These are phyloP conservation scores for Aspidiotus rigidus DNA, from an alignment of 2,888 invertebrate genomes.

Conservation along the genomic window DNA sequence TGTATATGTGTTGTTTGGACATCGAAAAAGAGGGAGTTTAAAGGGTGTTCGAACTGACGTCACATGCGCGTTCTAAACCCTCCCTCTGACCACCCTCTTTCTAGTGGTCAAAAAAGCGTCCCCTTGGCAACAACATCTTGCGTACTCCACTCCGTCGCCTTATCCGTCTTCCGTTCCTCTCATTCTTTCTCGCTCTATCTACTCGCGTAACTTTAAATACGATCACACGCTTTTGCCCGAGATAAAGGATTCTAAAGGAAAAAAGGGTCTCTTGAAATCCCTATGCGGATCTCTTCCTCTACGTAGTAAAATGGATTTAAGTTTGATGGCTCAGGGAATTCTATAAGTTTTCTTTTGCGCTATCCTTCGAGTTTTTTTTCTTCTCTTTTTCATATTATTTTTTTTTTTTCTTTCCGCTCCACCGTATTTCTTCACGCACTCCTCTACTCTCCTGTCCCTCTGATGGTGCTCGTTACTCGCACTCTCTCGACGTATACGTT, in stretches of 20 bases:
- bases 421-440: not conserved
- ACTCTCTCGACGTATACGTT: not conserved
- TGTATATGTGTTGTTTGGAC: conserved; percentile 33
- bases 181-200: conserved; percentile 20
- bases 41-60: conserved; percentile 33
- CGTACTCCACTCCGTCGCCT: conserved; percentile 18
- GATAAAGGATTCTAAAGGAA: conserved; percentile 28
- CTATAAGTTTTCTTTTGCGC: conserved; percentile 33
- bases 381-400: not conserved
- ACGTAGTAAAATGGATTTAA: conserved; percentile 34
- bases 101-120: conserved; percentile 33
- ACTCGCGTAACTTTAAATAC: conserved; percentile 25
- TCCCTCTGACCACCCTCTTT: conserved; percentile 34
- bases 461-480: conserved; percentile 8
- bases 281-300: conserved; percentile 33
- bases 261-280: conserved; percentile 33
- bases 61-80: conserved; percentile 33
- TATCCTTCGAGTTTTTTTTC: conserved; percentile 26
- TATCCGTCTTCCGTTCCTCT: not conserved
- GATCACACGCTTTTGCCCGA: conserved; percentile 33
- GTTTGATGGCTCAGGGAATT: conserved; percentile 33
- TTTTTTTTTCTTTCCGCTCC: not conserved
- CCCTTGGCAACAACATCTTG: conserved; percentile 32
- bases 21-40: conserved; percentile 31
- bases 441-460: not conserved